Evolutionary conservation across 2,113 vertebrate species (phyloP).

Genomic region (Lutjanus erythropterus): DNA sequence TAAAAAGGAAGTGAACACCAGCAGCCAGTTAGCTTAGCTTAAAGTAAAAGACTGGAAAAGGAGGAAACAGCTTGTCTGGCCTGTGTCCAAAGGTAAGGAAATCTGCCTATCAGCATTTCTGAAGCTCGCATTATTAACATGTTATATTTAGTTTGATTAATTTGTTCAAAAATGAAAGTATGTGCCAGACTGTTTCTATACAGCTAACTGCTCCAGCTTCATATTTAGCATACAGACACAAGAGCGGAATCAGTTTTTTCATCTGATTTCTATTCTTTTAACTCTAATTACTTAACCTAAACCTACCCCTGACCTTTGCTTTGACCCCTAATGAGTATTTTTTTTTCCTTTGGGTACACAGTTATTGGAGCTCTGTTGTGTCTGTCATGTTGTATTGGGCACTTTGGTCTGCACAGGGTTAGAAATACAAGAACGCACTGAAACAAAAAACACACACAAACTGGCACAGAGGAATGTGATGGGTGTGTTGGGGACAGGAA

Average conservation of each 20-base stretch:
- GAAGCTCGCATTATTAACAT: not conserved
- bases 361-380: not conserved
- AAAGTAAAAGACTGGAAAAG: not conserved
- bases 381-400: not conserved
- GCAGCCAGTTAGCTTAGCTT: not conserved
- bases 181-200: too few species aligned
- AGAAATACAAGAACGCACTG: slow-evolving; percentile 3
- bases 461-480: slow-evolving; percentile 66
- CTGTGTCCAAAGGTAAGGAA: not conserved
- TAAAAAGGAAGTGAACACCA: not conserved
- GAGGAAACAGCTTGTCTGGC: not conserved
- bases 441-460: slow-evolving; percentile 34
- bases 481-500: slow-evolving; percentile 74
- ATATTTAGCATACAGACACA: too few species aligned
- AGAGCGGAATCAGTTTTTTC: too few species aligned
- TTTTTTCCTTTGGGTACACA: not conserved
- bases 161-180: too few species aligned
- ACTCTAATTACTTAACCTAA: too few species aligned
- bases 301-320: not conserved
- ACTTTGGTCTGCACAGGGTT: slow-evolving; percentile 4
- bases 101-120: not conserved
- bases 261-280: too few species aligned
- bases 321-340: not conserved
- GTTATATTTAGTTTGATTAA: too few species aligned
- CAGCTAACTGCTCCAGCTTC: too few species aligned